These are phyloP conservation scores for Mionectes macconnelli DNA, from an alignment of 2,113 vertebrate species.

Conservation along the genomic window DNA sequence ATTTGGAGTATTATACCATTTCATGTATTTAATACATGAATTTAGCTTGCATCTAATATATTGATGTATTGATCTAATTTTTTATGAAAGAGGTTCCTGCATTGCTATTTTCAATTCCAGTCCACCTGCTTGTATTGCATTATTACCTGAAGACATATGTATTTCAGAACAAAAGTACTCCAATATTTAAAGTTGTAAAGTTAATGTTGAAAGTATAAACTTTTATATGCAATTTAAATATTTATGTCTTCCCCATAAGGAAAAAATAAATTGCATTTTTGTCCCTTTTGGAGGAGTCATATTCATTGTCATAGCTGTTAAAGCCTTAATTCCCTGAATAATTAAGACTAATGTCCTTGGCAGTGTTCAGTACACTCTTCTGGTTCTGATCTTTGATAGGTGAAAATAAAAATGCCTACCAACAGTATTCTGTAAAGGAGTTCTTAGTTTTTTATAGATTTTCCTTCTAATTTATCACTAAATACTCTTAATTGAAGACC, in stretches of 20 bases:
- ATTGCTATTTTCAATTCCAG: background rate
- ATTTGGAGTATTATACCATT: background rate
- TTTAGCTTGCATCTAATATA: background rate
- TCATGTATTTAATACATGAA: background rate
- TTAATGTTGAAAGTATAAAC: background rate
- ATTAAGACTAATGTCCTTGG: background rate
- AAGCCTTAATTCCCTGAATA: background rate
- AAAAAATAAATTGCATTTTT: background rate
- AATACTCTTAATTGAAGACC: background rate
- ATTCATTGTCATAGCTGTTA: background rate
- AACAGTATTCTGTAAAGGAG: background rate
- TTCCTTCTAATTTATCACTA: constrained; percentile 5
- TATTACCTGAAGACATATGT: background rate
- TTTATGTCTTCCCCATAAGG: background rate
- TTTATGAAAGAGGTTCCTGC: background rate
- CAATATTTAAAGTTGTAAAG: background rate
- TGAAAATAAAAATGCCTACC: constrained; percentile 1
- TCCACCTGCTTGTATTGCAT: background rate
- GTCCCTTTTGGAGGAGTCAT: background rate
- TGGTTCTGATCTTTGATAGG: background rate
- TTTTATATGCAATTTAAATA: background rate
- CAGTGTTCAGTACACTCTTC: background rate
- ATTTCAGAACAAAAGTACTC: background rate
- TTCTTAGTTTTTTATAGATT: background rate
- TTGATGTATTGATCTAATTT: background rate